phyloP scores from a whole-genome alignment of 2,113 vertebrate genomes.

The Steatornis caripensis region DNA sequence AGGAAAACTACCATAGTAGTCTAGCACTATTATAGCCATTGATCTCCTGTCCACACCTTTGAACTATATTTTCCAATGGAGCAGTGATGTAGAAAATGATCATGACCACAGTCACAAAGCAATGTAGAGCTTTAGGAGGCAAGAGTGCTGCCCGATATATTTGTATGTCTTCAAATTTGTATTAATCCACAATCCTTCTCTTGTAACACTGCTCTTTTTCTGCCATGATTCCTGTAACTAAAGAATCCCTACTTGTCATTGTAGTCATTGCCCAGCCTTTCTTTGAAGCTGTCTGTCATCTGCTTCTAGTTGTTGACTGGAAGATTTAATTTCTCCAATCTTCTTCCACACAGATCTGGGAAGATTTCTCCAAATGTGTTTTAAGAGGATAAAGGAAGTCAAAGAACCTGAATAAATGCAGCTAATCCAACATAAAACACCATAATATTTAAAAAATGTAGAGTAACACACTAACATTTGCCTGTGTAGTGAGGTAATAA shows the following conservation, averaged over 20 bases:
- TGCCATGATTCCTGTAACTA: not conserved
- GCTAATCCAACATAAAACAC: not conserved
- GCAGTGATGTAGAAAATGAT: not conserved
- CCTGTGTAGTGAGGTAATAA: not conserved
- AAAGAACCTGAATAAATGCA: not conserved
- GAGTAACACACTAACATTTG: not conserved
- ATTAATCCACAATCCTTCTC: not conserved
- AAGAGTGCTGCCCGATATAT: not conserved
- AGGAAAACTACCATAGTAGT: not conserved
- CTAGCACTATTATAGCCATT: not conserved
- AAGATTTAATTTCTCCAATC: not conserved
- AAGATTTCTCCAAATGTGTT: not conserved
- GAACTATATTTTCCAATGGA: not conserved
- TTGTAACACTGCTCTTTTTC: not conserved
- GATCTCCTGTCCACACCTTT: not conserved
- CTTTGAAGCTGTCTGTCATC: not conserved
- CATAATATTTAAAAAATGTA: not conserved
- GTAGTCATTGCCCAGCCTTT: not conserved
- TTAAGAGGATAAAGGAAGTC: not conserved
- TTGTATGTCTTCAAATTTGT: not conserved
- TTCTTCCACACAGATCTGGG: not conserved
- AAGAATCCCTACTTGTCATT: not conserved
- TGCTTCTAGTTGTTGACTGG: not conserved
- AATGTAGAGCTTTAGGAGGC: not conserved
- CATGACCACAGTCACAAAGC: not conserved